Evolutionary conservation across 2,888 invertebrate species (phyloP), one percentile per base, ranked within the genome.

Genomic region (Torymus aiolomorphi): DNA sequence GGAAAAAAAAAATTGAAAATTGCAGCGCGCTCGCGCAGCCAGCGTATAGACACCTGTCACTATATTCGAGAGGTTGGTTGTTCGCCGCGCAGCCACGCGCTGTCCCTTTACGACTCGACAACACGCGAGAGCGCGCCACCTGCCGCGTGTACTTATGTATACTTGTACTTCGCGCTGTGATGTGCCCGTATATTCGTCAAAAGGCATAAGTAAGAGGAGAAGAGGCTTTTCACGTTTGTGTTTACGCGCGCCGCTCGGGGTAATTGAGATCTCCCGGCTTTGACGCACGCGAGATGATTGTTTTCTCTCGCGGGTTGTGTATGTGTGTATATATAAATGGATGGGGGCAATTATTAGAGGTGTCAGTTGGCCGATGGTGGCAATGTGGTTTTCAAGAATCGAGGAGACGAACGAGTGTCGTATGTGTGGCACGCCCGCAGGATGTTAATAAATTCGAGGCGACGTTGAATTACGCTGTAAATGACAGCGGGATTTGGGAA

Each of bases 21-120:
- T 24, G 59, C 67, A 66, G 31, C n/a, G 18, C 2, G 5, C 57
- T 12, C 18, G 11, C 10, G 31, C 56, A 20, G 20, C 20, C 20
- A 20, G 20, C 20, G 20, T 20, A 20, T 20, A 70, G 70, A 71
- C 79, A 80, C 75, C 79, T 80, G 79, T 79, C 79, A 76, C 75
- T 70, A 77, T 65, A 20, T 20, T 20, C 20, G 20, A 20, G 20
- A 20, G 20, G 20, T 20, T 20, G 20, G 20, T 20, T 20, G 20
- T 20, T 20, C 20, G n/a, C n/a, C n/a, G n/a, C n/a, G n/a, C n/a
- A 20, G 20, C 0, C 57, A 16, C 20, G 54, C 57, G 20, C 18
- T 49, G n/a, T 59, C 52, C 42, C 52, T 76, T 75, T 65, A 75
- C 12, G 67, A 75, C 67, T 67, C 54, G 59, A 31, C 67, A 61